Percentiles rank a stretch among this genome's conserved stretches.
phyloP scores from a whole-genome alignment of 1,140 invertebrate species.

The Anagrus nilaparvatae region DNA sequence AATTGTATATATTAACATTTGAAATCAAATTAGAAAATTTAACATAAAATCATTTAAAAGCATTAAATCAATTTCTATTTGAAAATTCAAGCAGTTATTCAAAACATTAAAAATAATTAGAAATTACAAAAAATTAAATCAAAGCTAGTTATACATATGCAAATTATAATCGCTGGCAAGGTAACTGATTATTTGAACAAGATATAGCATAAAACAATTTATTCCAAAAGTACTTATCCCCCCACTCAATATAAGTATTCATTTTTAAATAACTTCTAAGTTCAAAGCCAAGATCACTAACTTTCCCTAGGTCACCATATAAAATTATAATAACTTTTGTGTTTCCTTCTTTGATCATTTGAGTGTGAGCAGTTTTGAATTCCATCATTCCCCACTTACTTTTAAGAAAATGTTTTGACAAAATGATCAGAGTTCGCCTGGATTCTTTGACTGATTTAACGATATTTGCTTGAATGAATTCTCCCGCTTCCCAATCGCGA shows the following conservation, averaged over 20 bases:
- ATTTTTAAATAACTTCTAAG: slow-evolving; percentile 68
- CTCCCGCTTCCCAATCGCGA: no score
- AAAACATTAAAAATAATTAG: no score
- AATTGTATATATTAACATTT: no score
- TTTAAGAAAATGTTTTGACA: slow-evolving; percentile 70
- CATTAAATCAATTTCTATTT: no score
- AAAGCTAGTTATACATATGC: no score
- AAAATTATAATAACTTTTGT: slow-evolving; percentile 68
- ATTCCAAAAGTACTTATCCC: slow-evolving; percentile 78
- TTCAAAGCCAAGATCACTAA: slow-evolving; percentile 59
- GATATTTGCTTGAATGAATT: no score
- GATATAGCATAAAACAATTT: slow-evolving; percentile 67
- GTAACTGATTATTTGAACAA: no score
- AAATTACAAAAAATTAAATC: no score
- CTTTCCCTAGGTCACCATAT: slow-evolving; percentile 59
- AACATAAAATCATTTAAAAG: no score
- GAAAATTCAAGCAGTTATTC: no score
- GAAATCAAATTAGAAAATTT: no score
- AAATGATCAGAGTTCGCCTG: slow-evolving; percentile 67
- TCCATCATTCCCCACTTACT: slow-evolving; percentile 83
- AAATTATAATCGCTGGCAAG: no score
- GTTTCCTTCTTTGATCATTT: slow-evolving; percentile 60
- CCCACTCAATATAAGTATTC: slow-evolving; percentile 78
- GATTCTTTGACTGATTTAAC: slow-evolving; percentile 74
- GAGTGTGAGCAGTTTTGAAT: slow-evolving; percentile 67